phyloP scores from a whole-genome alignment of 2,888 invertebrate species.

The Heliconius ismenius region DNA sequence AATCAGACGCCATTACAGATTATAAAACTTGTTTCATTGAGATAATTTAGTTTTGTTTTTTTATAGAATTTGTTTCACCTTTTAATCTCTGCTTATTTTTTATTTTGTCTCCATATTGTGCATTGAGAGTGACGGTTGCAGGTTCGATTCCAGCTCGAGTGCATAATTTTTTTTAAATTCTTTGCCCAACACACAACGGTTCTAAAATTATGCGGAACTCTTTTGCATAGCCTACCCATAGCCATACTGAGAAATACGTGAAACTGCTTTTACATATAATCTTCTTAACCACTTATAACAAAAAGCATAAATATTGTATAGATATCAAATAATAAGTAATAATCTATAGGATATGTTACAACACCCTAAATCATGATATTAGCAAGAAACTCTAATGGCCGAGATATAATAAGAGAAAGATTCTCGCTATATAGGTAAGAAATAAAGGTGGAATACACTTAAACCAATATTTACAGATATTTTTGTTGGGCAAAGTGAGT shows the following conservation, averaged over 20 bases:
- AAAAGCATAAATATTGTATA: constrained; percentile 30
- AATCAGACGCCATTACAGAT: constrained; percentile 31
- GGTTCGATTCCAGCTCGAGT: too few species aligned
- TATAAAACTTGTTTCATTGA: not conserved
- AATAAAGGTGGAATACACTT: constrained; percentile 40
- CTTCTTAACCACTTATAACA: not conserved
- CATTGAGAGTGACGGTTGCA: too few species aligned
- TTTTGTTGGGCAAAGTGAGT: not conserved
- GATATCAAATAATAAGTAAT: constrained; percentile 52
- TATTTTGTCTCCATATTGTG: too few species aligned
- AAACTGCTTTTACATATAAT: not conserved
- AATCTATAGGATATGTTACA: constrained; percentile 48
- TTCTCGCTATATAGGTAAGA: constrained; percentile 64
- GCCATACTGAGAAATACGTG: not conserved
- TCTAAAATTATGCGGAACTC: too few species aligned
- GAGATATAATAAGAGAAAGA: constrained; percentile 79
- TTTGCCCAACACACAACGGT: too few species aligned
- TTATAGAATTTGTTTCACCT: too few species aligned
- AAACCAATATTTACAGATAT: not conserved
- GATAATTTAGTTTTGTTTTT: not conserved
- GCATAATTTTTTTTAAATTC: too few species aligned
- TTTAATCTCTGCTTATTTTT: too few species aligned
- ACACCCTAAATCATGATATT: constrained; percentile 78
- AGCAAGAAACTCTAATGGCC: constrained; percentile 77
- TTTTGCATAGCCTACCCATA: too few species aligned